phyloP scores from a whole-genome alignment of 2,797 vertebrate species.

The Dendrocincla tyrannina region DNA sequence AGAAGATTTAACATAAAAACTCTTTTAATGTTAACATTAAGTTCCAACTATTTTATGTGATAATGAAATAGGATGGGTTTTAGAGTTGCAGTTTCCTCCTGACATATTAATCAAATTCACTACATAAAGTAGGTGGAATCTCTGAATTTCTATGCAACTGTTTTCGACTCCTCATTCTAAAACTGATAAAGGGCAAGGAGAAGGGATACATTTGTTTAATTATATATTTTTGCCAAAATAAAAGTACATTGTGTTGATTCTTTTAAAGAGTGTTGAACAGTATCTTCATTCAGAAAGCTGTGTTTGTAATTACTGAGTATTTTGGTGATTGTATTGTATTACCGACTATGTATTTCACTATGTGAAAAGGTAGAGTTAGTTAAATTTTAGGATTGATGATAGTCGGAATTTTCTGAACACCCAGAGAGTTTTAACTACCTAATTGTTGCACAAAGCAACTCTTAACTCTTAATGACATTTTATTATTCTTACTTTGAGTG shows the following conservation, averaged over 20 bases:
- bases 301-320: neutral
- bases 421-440: neutral
- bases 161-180: neutral
- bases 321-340: neutral
- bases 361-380: neutral
- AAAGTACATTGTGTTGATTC: neutral
- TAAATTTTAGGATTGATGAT: neutral
- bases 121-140: neutral
- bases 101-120: constrained; percentile 28
- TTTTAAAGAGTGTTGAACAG: neutral
- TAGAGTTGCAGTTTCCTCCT: constrained; percentile 34
- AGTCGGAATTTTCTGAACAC: neutral
- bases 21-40: constrained; percentile 52
- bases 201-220: neutral
- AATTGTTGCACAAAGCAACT: neutral
- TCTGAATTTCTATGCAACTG: neutral
- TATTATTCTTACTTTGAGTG: neutral
- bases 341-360: neutral
- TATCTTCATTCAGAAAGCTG: neutral
- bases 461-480: neutral
- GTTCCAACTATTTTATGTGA: constrained; percentile 40
- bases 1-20: constrained; percentile 28
- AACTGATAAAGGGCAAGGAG: neutral
- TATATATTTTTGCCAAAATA: neutral
- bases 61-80: constrained; percentile 48